Evolutionary conservation across 2,888 invertebrate genomes (phyloP).

Genomic region (Entomobrya multifasciata): DNA sequence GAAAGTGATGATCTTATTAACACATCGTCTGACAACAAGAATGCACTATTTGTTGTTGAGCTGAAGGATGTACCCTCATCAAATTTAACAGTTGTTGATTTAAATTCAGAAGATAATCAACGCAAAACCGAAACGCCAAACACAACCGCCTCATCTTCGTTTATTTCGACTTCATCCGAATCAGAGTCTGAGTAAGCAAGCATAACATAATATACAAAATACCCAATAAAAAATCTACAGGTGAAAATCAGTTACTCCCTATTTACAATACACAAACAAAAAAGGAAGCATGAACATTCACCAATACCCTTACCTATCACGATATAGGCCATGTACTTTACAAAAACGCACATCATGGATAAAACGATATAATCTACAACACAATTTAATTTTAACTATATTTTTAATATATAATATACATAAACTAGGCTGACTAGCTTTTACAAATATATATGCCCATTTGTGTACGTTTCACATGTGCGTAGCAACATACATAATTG

Average conservation of each 20-base stretch:
- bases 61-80: constrained; percentile 52
- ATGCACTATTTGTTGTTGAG: constrained; percentile 57
- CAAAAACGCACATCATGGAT: too few relatives aligned
- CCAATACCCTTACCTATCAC: too few relatives aligned
- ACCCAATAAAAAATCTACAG: neutral
- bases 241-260: neutral
- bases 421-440: neutral
- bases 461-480: neutral
- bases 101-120: constrained; percentile 31
- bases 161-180: constrained; percentile 65
- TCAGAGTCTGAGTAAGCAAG: constrained; percentile 71
- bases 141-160: constrained; percentile 51
- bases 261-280: too few relatives aligned
- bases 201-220: constrained; percentile 1
- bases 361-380: neutral
- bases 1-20: constrained; percentile 62
- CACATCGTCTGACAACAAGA: constrained; percentile 50
- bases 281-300: too few relatives aligned
- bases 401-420: neutral
- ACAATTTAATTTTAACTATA: neutral
- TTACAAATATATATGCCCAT: neutral
- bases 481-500: too few relatives aligned
- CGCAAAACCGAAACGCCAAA: constrained; percentile 35
- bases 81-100: constrained; percentile 50
- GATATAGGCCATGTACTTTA: neutral